A percentile compares a stretch with the other conserved stretches of the same genome.
These are phyloP conservation scores for Hydriomena furcata DNA, from an alignment of 2,888 invertebrate genomes.

Conservation along the genomic window DNA sequence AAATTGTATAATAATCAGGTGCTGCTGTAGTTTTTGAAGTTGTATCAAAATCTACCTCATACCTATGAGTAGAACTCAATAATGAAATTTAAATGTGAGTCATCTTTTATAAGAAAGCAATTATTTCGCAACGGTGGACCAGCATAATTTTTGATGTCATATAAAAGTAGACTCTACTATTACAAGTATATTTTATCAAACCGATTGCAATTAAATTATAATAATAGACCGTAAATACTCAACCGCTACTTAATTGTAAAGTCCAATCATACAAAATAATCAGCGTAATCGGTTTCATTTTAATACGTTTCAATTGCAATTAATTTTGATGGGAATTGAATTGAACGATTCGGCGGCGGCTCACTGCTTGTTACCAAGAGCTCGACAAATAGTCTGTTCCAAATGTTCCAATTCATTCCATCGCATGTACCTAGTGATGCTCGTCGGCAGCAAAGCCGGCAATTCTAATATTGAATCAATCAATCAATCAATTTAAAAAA, in stretches of 20 bases:
- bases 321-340: conserved; percentile 78
- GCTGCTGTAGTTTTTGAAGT: too few species aligned
- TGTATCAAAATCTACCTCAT: too few species aligned
- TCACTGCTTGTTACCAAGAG: conserved; percentile 60
- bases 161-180: too few species aligned
- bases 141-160: too few species aligned
- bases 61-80: too few species aligned
- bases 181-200: too few species aligned
- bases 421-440: conserved; percentile 47
- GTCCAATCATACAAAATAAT: conserved; percentile 51
- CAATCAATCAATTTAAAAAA: too few species aligned
- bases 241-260: conserved; percentile 34
- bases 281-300: conserved; percentile 64
- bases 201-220: background rate
- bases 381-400: conserved; percentile 76
- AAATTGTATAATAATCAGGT: too few species aligned
- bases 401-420: conserved; percentile 74
- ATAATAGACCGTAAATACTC: background rate
- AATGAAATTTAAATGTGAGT: too few species aligned
- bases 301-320: conserved; percentile 73
- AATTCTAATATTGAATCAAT: too few species aligned
- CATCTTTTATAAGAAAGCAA: too few species aligned
- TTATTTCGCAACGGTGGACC: too few species aligned
- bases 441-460: conserved; percentile 1
- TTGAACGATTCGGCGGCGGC: conserved; percentile 64